Percentiles rank a stretch among this genome's conserved stretches.
phyloP scores from a whole-genome alignment of 35 echinoderm and acorn worm species.

The Heliocidaris erythrogramma region DNA sequence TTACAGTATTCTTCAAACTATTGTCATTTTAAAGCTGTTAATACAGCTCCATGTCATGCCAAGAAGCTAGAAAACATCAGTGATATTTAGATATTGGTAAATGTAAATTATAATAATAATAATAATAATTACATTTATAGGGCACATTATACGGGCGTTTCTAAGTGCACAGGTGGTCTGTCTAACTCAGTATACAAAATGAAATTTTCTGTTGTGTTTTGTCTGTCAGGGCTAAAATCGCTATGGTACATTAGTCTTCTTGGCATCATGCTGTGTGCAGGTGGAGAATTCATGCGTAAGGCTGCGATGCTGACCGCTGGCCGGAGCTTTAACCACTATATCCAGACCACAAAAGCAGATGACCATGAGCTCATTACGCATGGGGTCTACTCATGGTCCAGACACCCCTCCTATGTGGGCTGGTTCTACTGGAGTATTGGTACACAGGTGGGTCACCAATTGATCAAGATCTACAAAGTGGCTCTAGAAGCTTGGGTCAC shows the following conservation, averaged over 20 bases:
- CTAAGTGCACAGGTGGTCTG: no score
- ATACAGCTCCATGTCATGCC: not conserved
- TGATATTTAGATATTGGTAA: no score
- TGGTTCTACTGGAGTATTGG: slow-evolving; percentile 99
- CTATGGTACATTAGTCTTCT: slow-evolving; percentile 77
- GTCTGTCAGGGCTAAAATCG: slow-evolving; percentile 61
- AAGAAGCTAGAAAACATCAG: not conserved
- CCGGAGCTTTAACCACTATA: slow-evolving; percentile 94
- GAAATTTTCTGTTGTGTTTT: not conserved
- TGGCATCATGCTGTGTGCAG: slow-evolving; percentile 74
- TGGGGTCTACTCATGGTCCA: slow-evolving; percentile 91
- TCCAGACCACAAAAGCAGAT: slow-evolving; percentile 78
- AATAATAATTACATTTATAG: no score
- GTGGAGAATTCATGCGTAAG: slow-evolving; percentile 85
- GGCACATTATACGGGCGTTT: no score
- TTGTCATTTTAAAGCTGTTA: not conserved
- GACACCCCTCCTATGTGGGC: slow-evolving; percentile 96
- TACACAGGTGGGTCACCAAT: slow-evolving; percentile 72
- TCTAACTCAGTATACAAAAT: no score
- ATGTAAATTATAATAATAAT: no score
- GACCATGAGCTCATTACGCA: slow-evolving; percentile 86
- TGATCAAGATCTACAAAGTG: no score
- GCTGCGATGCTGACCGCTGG: slow-evolving; percentile 93
- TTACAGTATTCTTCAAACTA: not conserved
- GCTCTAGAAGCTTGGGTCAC: no score